Evolutionary conservation across 1,140 invertebrate genomes (phyloP).

Genomic region (Drosophila carrolli): DNA sequence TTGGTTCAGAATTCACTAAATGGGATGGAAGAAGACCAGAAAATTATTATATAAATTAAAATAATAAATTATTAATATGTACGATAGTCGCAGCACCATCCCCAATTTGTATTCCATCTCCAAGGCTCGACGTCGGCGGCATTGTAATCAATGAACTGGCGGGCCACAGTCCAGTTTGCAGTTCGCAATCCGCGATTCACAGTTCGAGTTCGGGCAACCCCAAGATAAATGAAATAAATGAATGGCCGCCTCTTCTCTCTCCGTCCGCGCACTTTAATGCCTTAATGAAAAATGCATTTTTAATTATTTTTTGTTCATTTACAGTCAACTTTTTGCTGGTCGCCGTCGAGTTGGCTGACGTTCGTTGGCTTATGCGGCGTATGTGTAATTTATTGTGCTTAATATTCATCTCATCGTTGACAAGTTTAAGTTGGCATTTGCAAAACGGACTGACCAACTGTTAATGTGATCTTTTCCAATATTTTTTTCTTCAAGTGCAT

Average conservation of each 20-base stretch:
- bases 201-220: conserved; percentile 31
- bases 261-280: conserved; percentile 61
- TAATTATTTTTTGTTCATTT: conserved; percentile 82
- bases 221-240: conserved; percentile 81
- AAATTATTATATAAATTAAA: too few species aligned
- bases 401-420: conserved; percentile 54
- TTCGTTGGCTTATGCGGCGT: conserved; percentile 71
- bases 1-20: too few species aligned
- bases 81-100: conserved; percentile 5
- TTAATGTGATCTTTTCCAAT: background rate
- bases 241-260: conserved; percentile 43
- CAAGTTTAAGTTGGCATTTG: conserved; percentile 61
- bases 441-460: conserved; percentile 14
- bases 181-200: conserved; percentile 7
- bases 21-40: too few species aligned
- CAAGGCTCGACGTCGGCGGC: conserved; percentile 5
- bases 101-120: background rate
- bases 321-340: conserved; percentile 48
- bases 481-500: background rate
- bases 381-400: conserved; percentile 73
- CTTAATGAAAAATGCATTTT: conserved; percentile 82
- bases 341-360: conserved; percentile 14
- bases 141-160: conserved; percentile 67
- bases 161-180: conserved; percentile 39
- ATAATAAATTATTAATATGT: background rate